phyloP scores from a whole-genome alignment of 2,888 invertebrate genomes.

The Andrena bucephala region DNA sequence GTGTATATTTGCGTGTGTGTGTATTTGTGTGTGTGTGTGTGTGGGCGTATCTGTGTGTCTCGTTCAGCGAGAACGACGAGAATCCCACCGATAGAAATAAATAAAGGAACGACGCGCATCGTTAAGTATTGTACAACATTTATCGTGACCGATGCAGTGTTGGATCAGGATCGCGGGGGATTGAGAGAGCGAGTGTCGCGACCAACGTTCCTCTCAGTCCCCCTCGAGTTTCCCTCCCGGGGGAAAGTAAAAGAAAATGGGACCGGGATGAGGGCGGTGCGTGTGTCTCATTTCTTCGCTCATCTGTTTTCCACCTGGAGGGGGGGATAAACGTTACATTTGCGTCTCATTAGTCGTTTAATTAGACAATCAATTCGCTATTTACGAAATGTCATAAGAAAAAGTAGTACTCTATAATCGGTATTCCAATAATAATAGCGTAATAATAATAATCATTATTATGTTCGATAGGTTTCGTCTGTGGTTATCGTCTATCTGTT shows the following conservation, averaged over 20 bases:
- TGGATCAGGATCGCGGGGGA: slow-evolving; percentile 53
- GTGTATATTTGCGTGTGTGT: neutral
- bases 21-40: neutral
- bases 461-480: slow-evolving; percentile 72
- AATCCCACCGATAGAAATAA: slow-evolving; percentile 54
- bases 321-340: slow-evolving; percentile 61
- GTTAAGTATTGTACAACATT: slow-evolving; percentile 67
- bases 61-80: slow-evolving; percentile 48
- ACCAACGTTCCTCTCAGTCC: slow-evolving; percentile 26
- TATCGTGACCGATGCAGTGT: slow-evolving; percentile 70
- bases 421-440: slow-evolving; percentile 74
- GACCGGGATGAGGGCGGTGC: slow-evolving; percentile 25
- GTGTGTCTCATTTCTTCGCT: slow-evolving; percentile 19
- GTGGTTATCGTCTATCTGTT: slow-evolving; percentile 72
- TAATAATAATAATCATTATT: slow-evolving; percentile 73
- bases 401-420: slow-evolving; percentile 79
- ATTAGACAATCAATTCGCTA: slow-evolving; percentile 79
- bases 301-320: slow-evolving; percentile 16
- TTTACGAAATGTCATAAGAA: slow-evolving; percentile 81
- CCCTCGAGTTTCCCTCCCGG: slow-evolving; percentile 20
- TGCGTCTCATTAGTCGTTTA: slow-evolving; percentile 76
- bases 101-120: slow-evolving; percentile 65
- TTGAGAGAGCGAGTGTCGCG: slow-evolving; percentile 26
- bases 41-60: slow-evolving; percentile 6
- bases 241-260: slow-evolving; percentile 34